Percentiles rank a stretch among this genome's conserved stretches.
These are phyloP conservation scores for Gonatopus flavifemur DNA, from an alignment of 1,140 invertebrate species.

Conservation along the genomic window DNA sequence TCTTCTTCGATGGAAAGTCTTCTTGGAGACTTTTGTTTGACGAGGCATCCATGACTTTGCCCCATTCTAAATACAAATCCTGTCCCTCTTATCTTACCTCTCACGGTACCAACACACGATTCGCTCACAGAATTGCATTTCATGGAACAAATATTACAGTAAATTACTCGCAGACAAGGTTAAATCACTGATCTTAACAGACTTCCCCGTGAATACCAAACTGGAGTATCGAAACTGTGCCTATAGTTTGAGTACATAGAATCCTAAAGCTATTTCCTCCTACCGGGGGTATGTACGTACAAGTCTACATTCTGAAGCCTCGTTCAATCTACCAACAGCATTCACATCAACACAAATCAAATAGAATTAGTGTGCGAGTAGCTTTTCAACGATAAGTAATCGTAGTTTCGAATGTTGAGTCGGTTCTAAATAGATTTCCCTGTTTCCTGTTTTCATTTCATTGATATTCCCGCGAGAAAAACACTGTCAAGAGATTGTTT, in stretches of 20 bases:
- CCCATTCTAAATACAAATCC: slow-evolving; percentile 19
- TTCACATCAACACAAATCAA: slow-evolving; percentile 18
- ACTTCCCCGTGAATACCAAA: slow-evolving; percentile 15
- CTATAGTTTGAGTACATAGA: slow-evolving; percentile 11
- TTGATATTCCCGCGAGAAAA: too few species aligned
- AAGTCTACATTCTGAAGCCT: slow-evolving; percentile 20
- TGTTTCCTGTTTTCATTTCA: too few species aligned
- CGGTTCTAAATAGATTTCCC: too few species aligned
- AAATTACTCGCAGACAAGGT: too few species aligned
- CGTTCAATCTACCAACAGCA: slow-evolving; percentile 19
- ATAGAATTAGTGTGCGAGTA: slow-evolving; percentile 5
- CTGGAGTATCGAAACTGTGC: slow-evolving; percentile 18
- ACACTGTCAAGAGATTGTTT: too few species aligned
- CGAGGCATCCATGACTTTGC: slow-evolving; percentile 25
- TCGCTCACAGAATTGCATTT: too few species aligned
- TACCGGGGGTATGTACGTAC: slow-evolving; percentile 18
- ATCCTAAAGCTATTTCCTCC: slow-evolving; percentile 22
- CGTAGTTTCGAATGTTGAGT: too few species aligned
- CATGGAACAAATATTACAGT: too few species aligned
- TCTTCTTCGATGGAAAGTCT: slow-evolving; percentile 44
- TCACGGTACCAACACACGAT: background rate
- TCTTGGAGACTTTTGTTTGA: slow-evolving; percentile 35
- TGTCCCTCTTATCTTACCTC: background rate
- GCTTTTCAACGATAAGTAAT: too few species aligned
- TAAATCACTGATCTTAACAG: slow-evolving; percentile 16